Evolutionary conservation across 2,797 vertebrate genomes (phyloP), one percentile per base, ranked within the genome.

Genomic region (Tenualosa ilisha): DNA sequence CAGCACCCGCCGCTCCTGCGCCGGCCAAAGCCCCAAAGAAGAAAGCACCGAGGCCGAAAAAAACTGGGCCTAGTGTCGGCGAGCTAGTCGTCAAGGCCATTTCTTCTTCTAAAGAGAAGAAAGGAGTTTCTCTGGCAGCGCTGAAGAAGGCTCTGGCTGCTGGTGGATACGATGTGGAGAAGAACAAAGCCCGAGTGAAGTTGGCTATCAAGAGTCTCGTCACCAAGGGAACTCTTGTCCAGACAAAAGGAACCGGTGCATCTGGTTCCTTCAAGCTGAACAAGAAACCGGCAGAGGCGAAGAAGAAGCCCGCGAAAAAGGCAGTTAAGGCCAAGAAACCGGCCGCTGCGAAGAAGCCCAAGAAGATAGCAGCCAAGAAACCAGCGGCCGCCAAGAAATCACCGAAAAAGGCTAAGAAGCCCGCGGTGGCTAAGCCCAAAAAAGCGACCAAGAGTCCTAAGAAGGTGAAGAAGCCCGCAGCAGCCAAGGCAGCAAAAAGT

Each of bases 121-220:
- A 26, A 11, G 63, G 53, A 2, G 24, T 0, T 0, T 5, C 4
- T 1, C 3, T 22, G 26, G 3, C 13, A 3, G 89, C 22, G 84
- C 88, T 37, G 0, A 83, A 84, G 72, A 79, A 79, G 72, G 37
- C 72, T 43, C 17, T 79, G 72, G 37, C 72, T 0, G 72, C 72
- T 9, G 72, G 72, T 3, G 72, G 72, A 3, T 79, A 79, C 40
- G 72, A 79, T 17, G 72, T 79, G 40, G 72, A 79, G 17, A 79
- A 79, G 40, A 79, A 79, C 72, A 79, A 79, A 6, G 72, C 72
- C 13, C 72, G 72, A 0, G 72, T 79, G 5, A 79, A 79, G 72
- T 13, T 79, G 40, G 72, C 72, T 40, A 46, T 79, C 72, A 79
- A 79, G 72, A 79, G 72, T 46, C 37, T 79, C 9, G 72, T 79